A percentile compares a stretch with the other conserved stretches of the same genome.
These are phyloP conservation scores for Camelus bactrianus DNA, from an alignment of 2,113 vertebrate genomes.

Conservation along the genomic window DNA sequence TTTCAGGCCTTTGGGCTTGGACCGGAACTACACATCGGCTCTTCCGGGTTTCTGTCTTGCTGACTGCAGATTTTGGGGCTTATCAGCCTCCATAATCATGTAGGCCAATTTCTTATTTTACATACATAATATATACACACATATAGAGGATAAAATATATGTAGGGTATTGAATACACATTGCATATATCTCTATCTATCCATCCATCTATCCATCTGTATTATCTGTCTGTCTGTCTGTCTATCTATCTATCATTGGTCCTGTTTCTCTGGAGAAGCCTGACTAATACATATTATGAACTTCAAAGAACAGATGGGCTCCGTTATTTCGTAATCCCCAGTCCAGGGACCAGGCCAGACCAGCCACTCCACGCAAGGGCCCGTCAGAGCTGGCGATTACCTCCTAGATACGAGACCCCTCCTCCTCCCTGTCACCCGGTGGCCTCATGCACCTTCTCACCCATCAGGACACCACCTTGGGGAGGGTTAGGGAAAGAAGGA, in stretches of 20 bases:
- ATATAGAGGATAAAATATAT: not conserved
- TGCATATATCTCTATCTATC: not conserved
- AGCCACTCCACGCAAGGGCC: not conserved
- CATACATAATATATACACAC: not conserved
- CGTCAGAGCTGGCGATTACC: not conserved
- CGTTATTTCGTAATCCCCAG: not conserved
- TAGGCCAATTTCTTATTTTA: not conserved
- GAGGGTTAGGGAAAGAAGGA: not conserved
- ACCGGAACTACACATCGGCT: not conserved
- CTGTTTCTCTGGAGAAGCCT: conserved; percentile 20
- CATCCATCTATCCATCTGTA: no score
- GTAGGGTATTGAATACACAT: not conserved
- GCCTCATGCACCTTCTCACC: not conserved
- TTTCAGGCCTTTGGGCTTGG: not conserved
- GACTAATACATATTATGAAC: not conserved
- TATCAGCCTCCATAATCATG: not conserved
- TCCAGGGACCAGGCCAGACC: not conserved
- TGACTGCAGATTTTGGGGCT: not conserved
- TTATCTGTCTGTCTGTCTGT: no score
- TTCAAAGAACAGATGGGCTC: not conserved
- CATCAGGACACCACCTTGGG: not conserved
- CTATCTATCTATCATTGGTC: not conserved
- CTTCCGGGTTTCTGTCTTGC: not conserved
- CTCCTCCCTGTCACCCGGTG: not conserved
- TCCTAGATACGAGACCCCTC: not conserved